Evolutionary conservation across 2,797 vertebrate species (phyloP).

Genomic region (Epinephelus awoara): DNA sequence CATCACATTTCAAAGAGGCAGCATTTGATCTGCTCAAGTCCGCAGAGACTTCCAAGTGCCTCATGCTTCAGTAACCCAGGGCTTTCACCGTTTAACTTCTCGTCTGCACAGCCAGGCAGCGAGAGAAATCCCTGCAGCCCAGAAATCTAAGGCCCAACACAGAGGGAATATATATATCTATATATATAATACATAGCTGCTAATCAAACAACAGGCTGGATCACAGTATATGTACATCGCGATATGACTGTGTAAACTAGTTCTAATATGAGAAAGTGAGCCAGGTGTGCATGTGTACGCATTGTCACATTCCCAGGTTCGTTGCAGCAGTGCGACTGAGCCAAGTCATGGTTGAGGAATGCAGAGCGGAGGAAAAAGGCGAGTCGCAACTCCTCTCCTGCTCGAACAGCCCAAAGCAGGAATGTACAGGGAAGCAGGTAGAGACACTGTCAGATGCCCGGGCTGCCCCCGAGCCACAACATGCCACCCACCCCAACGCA

Average conservation of each 20-base stretch:
- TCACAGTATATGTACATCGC: neutral
- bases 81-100: conserved; percentile 68
- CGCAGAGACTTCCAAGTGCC: conserved; percentile 49
- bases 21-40: conserved; percentile 66
- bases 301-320: conserved; percentile 55
- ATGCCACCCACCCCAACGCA: conserved; percentile 36
- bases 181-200: conserved; percentile 6
- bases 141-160: conserved; percentile 41
- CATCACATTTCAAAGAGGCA: conserved; percentile 69
- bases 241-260: conserved; percentile 9
- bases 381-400: conserved; percentile 80
- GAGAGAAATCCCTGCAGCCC: conserved; percentile 46
- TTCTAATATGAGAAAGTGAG: conserved; percentile 22
- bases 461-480: conserved; percentile 28
- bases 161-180: neutral
- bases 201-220: conserved; percentile 1
- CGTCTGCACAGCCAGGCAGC: conserved; percentile 50
- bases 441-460: conserved; percentile 52
- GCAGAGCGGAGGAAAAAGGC: conserved; percentile 64
- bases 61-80: conserved; percentile 46
- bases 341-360: conserved; percentile 81
- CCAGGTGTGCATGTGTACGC: conserved; percentile 45
- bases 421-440: conserved; percentile 77
- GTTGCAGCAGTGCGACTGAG: conserved; percentile 56
- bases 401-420: conserved; percentile 67